phyloP scores from a whole-genome alignment of 2,113 vertebrate genomes.

The Serinus canaria region DNA sequence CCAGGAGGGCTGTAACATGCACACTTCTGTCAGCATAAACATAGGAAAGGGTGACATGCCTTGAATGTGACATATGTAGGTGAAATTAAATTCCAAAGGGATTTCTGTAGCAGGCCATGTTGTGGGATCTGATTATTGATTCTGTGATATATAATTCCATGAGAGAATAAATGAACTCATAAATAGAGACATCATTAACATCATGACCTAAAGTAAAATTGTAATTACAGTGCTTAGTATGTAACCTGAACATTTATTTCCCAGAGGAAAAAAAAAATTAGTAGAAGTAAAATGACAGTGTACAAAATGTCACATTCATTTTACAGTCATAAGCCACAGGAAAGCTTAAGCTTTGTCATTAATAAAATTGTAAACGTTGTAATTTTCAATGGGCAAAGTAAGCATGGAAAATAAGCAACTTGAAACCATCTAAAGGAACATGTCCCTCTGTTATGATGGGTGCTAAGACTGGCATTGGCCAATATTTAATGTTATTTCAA shows the following conservation, averaged over 20 bases:
- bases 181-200: not conserved
- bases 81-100: slow-evolving; percentile 31
- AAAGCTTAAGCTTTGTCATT: not conserved
- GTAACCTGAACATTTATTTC: not conserved
- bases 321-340: not conserved
- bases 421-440: not conserved
- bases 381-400: not conserved
- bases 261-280: not conserved
- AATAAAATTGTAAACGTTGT: not conserved
- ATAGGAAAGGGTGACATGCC: slow-evolving; percentile 14
- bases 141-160: not conserved
- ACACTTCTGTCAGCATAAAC: slow-evolving; percentile 49
- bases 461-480: not conserved
- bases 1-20: not conserved
- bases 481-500: not conserved
- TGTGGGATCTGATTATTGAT: not conserved
- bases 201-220: slow-evolving; percentile 19
- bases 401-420: not conserved
- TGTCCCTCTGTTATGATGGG: not conserved
- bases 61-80: not conserved
- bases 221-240: not conserved
- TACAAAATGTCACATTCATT: not conserved
- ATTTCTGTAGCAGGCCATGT: not conserved
- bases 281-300: not conserved
- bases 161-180: not conserved